A percentile compares a stretch with the other conserved stretches of the same genome.
Conservation (phyloP, 2,113 vertebrate species). For the Psittacula cyanocephala region DNA sequence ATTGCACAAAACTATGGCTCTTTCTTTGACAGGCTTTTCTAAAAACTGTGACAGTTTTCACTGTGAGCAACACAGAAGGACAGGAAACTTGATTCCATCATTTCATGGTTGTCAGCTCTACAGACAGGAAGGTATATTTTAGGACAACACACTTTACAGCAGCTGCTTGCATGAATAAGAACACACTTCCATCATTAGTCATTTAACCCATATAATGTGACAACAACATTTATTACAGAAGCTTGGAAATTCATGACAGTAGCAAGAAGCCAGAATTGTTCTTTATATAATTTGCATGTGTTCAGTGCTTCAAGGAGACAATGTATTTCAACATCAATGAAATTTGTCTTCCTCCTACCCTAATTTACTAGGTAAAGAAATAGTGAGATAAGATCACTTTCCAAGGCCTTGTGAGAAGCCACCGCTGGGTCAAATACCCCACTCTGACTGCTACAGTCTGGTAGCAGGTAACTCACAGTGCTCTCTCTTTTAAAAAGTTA, state of each 20-base stretch:
- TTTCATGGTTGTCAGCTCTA: constrained; percentile 72
- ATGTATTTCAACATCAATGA: not conserved
- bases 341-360: not conserved
- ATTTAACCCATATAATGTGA: constrained; percentile 61
- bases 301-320: constrained; percentile 38
- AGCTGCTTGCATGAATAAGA: constrained; percentile 68
- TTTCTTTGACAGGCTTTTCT: constrained; percentile 39
- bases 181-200: constrained; percentile 63
- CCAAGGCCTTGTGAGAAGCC: not conserved
- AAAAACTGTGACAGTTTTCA: constrained; percentile 66
- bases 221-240: constrained; percentile 65
- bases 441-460: not conserved
- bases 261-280: constrained; percentile 55
- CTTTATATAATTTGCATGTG: constrained; percentile 10
- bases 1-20: not conserved
- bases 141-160: constrained; percentile 68
- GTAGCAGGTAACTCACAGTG: not conserved
- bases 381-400: not conserved
- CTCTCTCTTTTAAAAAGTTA: not conserved
- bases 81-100: constrained; percentile 71
- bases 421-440: not conserved
- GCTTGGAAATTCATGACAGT: not conserved
- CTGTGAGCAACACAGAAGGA: constrained; percentile 67
- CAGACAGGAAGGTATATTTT: constrained; percentile 77
- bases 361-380: not conserved